phyloP scores from a whole-genome alignment of 2,888 invertebrate species.

The Mesopsocus fuscifrons region DNA sequence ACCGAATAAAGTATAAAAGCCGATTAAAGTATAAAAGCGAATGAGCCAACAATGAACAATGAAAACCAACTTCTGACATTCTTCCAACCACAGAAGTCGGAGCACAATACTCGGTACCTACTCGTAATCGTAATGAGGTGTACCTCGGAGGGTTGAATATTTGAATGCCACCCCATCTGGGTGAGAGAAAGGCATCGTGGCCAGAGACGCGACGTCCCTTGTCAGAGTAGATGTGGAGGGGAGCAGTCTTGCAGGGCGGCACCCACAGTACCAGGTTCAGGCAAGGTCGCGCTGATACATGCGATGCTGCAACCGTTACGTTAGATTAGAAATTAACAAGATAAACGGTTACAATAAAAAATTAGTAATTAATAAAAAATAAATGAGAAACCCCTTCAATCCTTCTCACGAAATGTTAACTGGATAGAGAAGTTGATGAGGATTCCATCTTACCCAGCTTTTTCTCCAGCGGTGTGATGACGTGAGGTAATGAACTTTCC shows the following conservation, averaged over 20 bases:
- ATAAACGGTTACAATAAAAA: neutral
- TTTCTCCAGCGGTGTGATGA: constrained; percentile 73
- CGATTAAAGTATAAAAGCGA: too few species aligned
- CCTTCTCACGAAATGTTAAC: too few species aligned
- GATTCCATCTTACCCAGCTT: constrained; percentile 38
- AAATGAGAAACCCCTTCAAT: constrained; percentile 2
- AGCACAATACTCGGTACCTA: too few species aligned
- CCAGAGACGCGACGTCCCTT: constrained; percentile 24
- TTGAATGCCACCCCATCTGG: constrained; percentile 80
- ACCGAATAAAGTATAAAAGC: too few species aligned
- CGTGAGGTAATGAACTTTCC: constrained; percentile 52
- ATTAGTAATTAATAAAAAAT: neutral
- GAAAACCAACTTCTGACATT: too few species aligned
- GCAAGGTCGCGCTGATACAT: constrained; percentile 60
- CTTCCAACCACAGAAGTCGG: too few species aligned
- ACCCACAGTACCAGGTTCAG: constrained; percentile 73
- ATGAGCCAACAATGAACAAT: too few species aligned
- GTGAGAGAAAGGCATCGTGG: constrained; percentile 57
- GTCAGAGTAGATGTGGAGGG: constrained; percentile 46
- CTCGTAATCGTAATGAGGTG: too few species aligned
- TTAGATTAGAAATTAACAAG: constrained; percentile 1
- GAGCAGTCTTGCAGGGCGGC: constrained; percentile 50
- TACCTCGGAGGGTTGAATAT: constrained; percentile 53
- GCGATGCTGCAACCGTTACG: constrained; percentile 38
- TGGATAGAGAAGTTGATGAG: too few species aligned